Percentiles rank a stretch among this genome's conserved stretches.
These are phyloP conservation scores for Serranochromis macrocephalus DNA, from an alignment of 2,113 vertebrate species.

Conservation along the genomic window DNA sequence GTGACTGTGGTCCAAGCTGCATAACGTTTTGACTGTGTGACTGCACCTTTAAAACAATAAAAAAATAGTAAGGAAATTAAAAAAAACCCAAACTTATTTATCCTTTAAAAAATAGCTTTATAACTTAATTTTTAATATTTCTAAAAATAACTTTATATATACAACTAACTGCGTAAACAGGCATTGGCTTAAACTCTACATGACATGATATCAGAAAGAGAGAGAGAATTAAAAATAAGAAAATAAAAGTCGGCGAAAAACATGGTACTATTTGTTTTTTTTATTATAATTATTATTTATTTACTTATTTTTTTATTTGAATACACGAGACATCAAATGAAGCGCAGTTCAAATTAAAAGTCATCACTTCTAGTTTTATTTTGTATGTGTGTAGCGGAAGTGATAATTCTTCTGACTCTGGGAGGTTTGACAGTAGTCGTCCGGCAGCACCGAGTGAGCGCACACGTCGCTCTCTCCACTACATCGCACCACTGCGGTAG, in stretches of 20 bases:
- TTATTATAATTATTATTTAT: background rate
- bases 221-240: background rate
- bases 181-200: background rate
- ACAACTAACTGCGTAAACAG: background rate
- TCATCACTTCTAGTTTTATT: slow-evolving; percentile 11
- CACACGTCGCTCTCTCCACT: slow-evolving; percentile 44
- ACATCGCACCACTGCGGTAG: slow-evolving; percentile 70
- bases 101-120: background rate
- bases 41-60: background rate
- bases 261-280: background rate
- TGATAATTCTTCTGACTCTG: fast-evolving
- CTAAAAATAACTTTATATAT: background rate
- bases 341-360: background rate
- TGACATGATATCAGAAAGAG: background rate
- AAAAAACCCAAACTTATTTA: fast-evolving
- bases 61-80: background rate
- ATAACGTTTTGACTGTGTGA: background rate
- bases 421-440: slow-evolving; percentile 1
- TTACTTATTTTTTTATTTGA: background rate
- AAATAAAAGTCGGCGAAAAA: background rate
- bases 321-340: background rate
- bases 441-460: slow-evolving; percentile 38
- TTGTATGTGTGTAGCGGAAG: slow-evolving; percentile 7
- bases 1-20: background rate
- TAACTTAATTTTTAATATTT: background rate